phyloP scores from a whole-genome alignment of 1,140 invertebrate genomes.

The Muscidifurax raptorellus region DNA sequence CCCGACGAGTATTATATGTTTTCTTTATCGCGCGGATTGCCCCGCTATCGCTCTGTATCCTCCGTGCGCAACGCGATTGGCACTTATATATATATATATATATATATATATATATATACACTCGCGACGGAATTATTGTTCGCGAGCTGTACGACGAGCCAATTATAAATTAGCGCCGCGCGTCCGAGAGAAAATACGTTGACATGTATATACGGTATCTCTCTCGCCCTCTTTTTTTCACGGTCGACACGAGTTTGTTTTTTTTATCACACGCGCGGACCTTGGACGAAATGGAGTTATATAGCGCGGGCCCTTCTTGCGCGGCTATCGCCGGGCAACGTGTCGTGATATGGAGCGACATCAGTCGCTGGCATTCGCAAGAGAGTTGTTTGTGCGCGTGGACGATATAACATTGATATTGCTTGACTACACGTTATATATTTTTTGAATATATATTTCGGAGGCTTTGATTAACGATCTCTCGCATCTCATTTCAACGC shows the following conservation, averaged over 20 bases:
- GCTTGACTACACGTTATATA: not conserved
- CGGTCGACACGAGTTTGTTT: not conserved
- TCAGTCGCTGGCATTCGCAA: conserved; percentile 20
- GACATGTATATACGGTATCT: not conserved
- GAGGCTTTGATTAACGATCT: conserved; percentile 22
- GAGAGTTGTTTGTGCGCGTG: not conserved
- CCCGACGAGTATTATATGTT: not conserved
- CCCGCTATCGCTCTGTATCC: not conserved
- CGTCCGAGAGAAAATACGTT: not conserved
- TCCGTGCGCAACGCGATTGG: not conserved
- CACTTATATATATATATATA: no score
- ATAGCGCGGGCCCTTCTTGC: conserved; percentile 1
- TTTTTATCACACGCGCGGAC: not conserved
- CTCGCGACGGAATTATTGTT: conserved; percentile 5
- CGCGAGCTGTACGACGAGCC: not conserved
- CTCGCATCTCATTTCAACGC: not conserved
- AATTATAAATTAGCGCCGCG: conserved; percentile 11
- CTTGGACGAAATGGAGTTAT: conserved; percentile 4
- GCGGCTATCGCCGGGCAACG: not conserved
- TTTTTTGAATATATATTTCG: not conserved
- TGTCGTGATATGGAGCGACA: conserved; percentile 22
- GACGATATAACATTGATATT: not conserved
- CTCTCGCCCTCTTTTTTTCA: not conserved
- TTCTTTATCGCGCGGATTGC: conserved; percentile 7
- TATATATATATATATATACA: no score